Evolutionary conservation across 2,888 invertebrate genomes (phyloP), one percentile per base, ranked within the genome.

Genomic region (Pterostichus niger): DNA sequence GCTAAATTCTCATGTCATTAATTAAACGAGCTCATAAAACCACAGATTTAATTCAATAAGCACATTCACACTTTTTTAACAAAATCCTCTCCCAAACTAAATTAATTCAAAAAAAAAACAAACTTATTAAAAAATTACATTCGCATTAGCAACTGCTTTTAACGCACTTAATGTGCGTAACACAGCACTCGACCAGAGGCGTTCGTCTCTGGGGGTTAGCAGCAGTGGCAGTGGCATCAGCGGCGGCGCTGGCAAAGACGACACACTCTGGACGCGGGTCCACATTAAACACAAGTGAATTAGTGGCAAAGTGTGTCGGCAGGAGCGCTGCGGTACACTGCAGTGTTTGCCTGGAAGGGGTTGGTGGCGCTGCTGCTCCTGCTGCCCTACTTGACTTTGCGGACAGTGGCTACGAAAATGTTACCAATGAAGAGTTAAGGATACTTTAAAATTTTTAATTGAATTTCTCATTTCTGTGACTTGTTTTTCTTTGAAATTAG

Each of bases 221-320:
- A n/a, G n/a, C n/a, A n/a, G n/a, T n/a, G n/a, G 17, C 13, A 4
- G 6, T 49, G 52, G 52, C 73, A 24, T 46, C 73, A 75, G 75
- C 49, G 75, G 52, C 75, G 73, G 40, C 15, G 13, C 64, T 24
- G 75, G 33, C 49, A 75, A 35, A 52, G 49, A 46, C 71, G 71
- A 52, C 75, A 35, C 64, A 52, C 75, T 52, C 40, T 52, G 75
- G 52, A 31, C 77, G 17, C 40, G 40, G 77, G 15, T 56, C 17
- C 40, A 46, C 82, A 82, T 75, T 82, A 73, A 82, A 82, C 75
- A 82, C 82, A 82, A 82, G 73, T 82, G 82, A 82, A 82, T 82
- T 82, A 82, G 73, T 82, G 59, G 49, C 52, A 81, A 68, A 81
- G 80, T 81, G 80, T 81, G 56, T 46, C 56, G 71, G 68, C 52